A percentile compares a stretch with the other conserved stretches of the same genome.
These are phyloP conservation scores for Heliothis peltigera DNA, from an alignment of 2,888 invertebrate species.

Conservation along the genomic window DNA sequence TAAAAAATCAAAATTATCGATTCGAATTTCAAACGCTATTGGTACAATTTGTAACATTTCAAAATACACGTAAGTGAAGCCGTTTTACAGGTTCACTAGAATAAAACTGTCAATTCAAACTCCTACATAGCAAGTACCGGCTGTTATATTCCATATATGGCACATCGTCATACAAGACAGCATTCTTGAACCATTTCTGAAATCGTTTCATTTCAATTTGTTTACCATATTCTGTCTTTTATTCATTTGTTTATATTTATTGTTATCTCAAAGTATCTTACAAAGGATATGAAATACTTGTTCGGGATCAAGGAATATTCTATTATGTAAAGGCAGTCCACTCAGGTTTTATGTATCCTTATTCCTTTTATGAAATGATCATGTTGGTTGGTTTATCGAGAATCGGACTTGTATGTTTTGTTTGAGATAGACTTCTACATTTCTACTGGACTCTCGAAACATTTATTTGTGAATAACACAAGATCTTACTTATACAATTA, in stretches of 20 bases:
- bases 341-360: slow-evolving; percentile 18
- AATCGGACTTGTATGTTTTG: neutral
- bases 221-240: slow-evolving; percentile 61
- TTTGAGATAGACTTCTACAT: neutral
- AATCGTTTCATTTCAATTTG: slow-evolving; percentile 63
- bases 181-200: slow-evolving; percentile 63
- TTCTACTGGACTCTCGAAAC: neutral
- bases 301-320: slow-evolving; percentile 35
- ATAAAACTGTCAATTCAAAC: slow-evolving; percentile 42
- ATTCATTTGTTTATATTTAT: slow-evolving; percentile 58
- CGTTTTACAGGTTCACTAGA: slow-evolving; percentile 21
- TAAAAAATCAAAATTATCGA: neutral
- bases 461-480: neutral
- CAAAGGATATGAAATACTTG: slow-evolving; percentile 30
- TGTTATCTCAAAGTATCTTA: slow-evolving; percentile 39
- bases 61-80: neutral
- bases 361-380: slow-evolving; percentile 25
- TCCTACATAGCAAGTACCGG: slow-evolving; percentile 62
- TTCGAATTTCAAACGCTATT: neutral
- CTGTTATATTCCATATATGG: slow-evolving; percentile 68
- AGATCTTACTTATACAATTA: no score
- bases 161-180: slow-evolving; percentile 63
- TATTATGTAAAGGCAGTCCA: slow-evolving; percentile 36
- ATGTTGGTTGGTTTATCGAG: slow-evolving; percentile 8
- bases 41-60: slow-evolving; percentile 1